Conservation (phyloP, 1,140 invertebrate species). For the Calliopsis andreniformis region DNA sequence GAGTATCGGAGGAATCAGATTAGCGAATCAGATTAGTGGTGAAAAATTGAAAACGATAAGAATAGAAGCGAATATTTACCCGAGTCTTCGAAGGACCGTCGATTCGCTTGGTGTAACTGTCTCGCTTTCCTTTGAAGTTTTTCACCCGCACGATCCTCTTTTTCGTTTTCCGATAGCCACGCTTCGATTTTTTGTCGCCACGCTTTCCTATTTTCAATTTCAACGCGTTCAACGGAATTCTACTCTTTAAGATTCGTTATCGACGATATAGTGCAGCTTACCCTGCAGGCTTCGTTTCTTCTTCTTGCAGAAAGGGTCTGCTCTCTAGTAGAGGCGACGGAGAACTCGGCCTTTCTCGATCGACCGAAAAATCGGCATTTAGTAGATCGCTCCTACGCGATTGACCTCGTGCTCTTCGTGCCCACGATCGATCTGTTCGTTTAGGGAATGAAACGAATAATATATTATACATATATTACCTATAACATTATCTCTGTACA, state of each 20-base stretch:
- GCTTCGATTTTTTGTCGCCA: conserved; percentile 95
- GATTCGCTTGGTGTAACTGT: conserved; percentile 84
- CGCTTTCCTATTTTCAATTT: conserved; percentile 81
- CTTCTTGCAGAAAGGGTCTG: conserved; percentile 79
- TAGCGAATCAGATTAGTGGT: too few species aligned
- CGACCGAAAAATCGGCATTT: conserved; percentile 86
- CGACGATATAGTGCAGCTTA: conserved; percentile 64
- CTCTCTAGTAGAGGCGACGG: conserved; percentile 84
- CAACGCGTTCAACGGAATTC: too few species aligned
- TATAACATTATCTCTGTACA: conserved; percentile 79
- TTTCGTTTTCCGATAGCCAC: conserved; percentile 93
- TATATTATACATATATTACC: too few species aligned
- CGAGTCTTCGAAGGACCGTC: conserved; percentile 91
- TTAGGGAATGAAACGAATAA: background rate
- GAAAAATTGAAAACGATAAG: too few species aligned
- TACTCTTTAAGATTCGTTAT: too few species aligned
- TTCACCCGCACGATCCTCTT: conserved; percentile 88
- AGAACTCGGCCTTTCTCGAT: conserved; percentile 88
- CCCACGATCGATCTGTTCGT: conserved; percentile 91
- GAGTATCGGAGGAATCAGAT: background rate
- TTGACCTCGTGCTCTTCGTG: conserved; percentile 88
- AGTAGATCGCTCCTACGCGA: conserved; percentile 86
- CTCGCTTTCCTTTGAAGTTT: conserved; percentile 85
- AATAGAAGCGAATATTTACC: conserved; percentile 80
- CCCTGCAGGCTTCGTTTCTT: conserved; percentile 79